Evolutionary conservation across 2,888 invertebrate genomes (phyloP).

Genomic region (Drosophila subsilvestris): DNA sequence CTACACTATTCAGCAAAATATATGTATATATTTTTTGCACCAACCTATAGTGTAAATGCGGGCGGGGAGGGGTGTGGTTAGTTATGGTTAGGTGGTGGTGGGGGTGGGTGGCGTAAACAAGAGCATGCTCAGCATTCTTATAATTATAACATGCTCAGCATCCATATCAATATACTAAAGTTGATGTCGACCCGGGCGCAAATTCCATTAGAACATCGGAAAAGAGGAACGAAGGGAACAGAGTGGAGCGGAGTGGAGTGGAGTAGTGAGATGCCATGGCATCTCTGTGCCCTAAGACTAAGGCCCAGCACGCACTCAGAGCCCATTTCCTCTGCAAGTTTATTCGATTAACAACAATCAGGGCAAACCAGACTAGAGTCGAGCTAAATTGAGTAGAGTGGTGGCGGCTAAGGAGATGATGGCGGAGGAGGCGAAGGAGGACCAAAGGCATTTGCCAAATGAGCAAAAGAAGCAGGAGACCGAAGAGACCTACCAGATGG

Average conservation of each 20-base stretch:
- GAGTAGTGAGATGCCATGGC: too few relatives aligned
- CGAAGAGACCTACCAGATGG: slow-evolving; percentile 15
- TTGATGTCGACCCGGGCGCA: slow-evolving; percentile 53
- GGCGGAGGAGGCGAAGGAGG: slow-evolving; percentile 6
- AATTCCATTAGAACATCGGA: slow-evolving; percentile 69
- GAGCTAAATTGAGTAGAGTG: slow-evolving; percentile 25
- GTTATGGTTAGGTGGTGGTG: not conserved
- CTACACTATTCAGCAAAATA: slow-evolving; percentile 46
- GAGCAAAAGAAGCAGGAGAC: slow-evolving; percentile 36
- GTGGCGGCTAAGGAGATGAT: not conserved
- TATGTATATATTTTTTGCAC: slow-evolving; percentile 31
- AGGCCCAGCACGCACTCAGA: slow-evolving; percentile 71
- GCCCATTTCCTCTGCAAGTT: slow-evolving; percentile 74
- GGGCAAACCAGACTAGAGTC: slow-evolving; percentile 30
- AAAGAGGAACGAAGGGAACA: slow-evolving; percentile 7
- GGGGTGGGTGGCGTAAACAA: slow-evolving; percentile 38
- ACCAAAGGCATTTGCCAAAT: slow-evolving; percentile 31
- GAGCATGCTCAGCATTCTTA: slow-evolving; percentile 73
- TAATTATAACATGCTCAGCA: slow-evolving; percentile 74
- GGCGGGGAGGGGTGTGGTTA: not conserved
- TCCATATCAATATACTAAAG: slow-evolving; percentile 70
- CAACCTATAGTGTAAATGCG: not conserved
- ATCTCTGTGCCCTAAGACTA: slow-evolving; percentile 10
- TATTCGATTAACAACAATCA: slow-evolving; percentile 77
- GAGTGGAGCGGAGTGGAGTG: not conserved